Percentiles rank a stretch among this genome's conserved stretches.
Conservation (phyloP, 2,113 vertebrate species). For the Xenotilapia flavipinnis region DNA sequence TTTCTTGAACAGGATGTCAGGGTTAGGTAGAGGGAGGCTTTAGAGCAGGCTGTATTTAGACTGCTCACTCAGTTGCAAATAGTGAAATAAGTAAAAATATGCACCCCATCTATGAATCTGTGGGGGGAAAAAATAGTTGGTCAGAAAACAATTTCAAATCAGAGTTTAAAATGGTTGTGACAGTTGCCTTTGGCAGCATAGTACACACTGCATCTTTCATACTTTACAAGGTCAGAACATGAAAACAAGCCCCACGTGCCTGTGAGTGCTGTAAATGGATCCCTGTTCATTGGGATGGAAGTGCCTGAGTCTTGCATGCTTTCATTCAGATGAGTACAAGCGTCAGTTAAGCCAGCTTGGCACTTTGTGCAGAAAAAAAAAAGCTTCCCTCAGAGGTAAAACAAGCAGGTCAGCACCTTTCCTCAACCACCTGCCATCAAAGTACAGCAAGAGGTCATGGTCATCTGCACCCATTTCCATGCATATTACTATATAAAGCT, state of each 20-base stretch:
- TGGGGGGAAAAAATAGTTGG: fast-evolving
- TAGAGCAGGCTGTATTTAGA: background rate
- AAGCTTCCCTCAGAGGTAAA: background rate
- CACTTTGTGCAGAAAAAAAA: background rate
- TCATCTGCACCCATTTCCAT: background rate
- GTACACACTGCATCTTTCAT: background rate
- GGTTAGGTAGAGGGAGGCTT: background rate
- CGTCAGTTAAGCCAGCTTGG: background rate
- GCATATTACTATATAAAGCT: background rate
- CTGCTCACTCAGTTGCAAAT: background rate
- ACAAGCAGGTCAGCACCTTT: background rate
- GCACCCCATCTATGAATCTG: background rate
- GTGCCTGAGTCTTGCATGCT: background rate
- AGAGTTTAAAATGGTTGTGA: background rate
- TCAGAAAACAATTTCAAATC: background rate
- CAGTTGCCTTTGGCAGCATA: background rate
- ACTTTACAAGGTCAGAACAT: background rate
- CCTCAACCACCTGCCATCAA: background rate
- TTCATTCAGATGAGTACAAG: background rate
- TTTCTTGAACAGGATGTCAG: background rate
- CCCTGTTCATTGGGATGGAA: background rate
- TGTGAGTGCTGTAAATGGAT: background rate
- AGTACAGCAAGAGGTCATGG: background rate
- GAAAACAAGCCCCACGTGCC: background rate
- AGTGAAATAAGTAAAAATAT: background rate